A percentile compares a stretch with the other conserved stretches of the same genome.
phyloP scores from a whole-genome alignment of 2,797 vertebrate genomes.

The Pangasius krempfi region DNA sequence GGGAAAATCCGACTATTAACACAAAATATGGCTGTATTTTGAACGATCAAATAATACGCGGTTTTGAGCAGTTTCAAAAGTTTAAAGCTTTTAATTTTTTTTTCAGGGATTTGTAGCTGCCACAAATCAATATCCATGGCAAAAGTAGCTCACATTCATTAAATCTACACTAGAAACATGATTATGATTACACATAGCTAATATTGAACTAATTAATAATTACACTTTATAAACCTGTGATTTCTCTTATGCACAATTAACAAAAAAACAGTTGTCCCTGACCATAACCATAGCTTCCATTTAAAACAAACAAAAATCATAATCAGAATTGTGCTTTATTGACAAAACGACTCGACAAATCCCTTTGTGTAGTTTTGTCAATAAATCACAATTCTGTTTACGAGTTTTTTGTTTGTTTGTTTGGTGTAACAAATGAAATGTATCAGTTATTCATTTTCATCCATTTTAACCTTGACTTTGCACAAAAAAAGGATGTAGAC shows the following conservation, averaged over 20 bases:
- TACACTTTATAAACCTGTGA: background rate
- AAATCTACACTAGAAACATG: background rate
- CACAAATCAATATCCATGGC: background rate
- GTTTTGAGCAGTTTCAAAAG: background rate
- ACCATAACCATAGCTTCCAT: background rate
- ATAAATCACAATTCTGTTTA: background rate
- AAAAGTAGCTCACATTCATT: background rate
- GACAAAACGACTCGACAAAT: too few relatives aligned
- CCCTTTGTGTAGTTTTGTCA: too few relatives aligned
- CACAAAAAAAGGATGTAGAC: background rate
- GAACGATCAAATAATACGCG: background rate
- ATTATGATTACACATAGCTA: background rate
- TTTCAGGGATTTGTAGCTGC: background rate
- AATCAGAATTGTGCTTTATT: background rate
- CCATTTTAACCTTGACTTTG: background rate
- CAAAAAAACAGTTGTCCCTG: background rate
- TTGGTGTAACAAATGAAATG: background rate
- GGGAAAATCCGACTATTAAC: too few relatives aligned
- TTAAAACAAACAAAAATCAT: background rate
- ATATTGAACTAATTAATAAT: background rate
- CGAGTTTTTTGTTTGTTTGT: background rate
- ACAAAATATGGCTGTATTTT: background rate
- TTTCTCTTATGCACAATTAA: background rate
- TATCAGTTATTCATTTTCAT: background rate
- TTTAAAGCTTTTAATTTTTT: background rate